A percentile compares a stretch with the other conserved stretches of the same genome.
phyloP scores from a whole-genome alignment of 2,113 vertebrate species.

The Oriolus oriolus region DNA sequence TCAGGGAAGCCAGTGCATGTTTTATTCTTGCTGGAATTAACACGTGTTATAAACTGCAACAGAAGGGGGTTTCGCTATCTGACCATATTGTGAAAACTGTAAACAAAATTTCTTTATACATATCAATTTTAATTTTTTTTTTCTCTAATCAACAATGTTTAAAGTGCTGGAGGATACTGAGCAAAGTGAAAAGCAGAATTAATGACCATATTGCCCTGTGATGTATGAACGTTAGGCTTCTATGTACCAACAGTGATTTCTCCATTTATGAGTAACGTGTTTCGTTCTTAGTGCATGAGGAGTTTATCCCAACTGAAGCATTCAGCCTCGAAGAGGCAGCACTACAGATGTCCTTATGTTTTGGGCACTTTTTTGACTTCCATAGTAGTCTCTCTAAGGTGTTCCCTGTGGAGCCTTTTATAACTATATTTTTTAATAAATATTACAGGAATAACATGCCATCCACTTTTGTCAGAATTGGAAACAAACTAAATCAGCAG shows the following conservation, averaged over 20 bases:
- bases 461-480: constrained; percentile 69
- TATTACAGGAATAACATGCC: constrained; percentile 72
- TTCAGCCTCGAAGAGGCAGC: not conserved
- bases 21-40: not conserved
- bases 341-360: not conserved
- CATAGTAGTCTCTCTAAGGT: not conserved
- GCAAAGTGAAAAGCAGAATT: not conserved
- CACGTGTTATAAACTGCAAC: not conserved
- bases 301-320: not conserved
- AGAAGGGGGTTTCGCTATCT: not conserved
- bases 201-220: not conserved
- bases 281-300: not conserved
- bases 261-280: not conserved
- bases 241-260: not conserved
- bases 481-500: constrained; percentile 79
- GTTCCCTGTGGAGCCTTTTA: not conserved
- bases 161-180: not conserved
- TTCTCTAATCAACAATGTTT: not conserved
- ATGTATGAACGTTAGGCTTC: not conserved
- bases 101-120: not conserved
- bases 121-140: not conserved
- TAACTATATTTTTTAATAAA: not conserved
- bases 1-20: not conserved
- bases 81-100: not conserved
- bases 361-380: not conserved